Evolutionary conservation across 2,888 invertebrate genomes (phyloP).

Genomic region (Eugnorisma glareosa): DNA sequence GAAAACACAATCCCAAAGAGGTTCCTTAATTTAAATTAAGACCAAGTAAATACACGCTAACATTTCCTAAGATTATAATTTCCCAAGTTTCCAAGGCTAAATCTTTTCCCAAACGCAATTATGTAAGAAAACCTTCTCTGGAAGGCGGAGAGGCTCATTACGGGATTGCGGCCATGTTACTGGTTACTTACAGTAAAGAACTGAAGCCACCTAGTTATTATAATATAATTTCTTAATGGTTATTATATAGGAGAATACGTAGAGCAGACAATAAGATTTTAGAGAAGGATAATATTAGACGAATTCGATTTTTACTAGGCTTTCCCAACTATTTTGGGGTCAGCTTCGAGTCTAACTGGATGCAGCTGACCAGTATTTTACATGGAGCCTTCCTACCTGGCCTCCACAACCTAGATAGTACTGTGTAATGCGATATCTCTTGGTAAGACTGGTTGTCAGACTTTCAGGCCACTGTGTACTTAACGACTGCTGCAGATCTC

Average conservation of each 20-base stretch:
- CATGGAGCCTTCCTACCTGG: too few species aligned
- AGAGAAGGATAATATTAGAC: neutral
- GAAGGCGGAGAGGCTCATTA: constrained; percentile 62
- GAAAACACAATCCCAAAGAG: constrained; percentile 2
- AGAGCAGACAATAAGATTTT: neutral
- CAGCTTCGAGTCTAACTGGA: neutral
- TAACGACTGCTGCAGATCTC: too few species aligned
- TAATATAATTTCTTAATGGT: constrained; percentile 9
- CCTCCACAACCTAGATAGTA: too few species aligned
- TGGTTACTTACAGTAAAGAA: constrained; percentile 32
- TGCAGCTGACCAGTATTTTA: neutral
- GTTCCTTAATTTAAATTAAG: constrained; percentile 7
- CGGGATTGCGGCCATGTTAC: constrained; percentile 56
- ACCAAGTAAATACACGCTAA: constrained; percentile 33
- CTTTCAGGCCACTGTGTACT: too few species aligned
- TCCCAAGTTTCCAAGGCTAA: constrained; percentile 39
- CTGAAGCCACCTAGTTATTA: constrained; percentile 28
- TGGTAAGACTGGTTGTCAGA: too few species aligned
- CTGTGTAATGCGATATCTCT: too few species aligned
- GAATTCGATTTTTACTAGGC: neutral
- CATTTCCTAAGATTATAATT: constrained; percentile 44
- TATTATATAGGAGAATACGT: constrained; percentile 17
- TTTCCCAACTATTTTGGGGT: neutral
- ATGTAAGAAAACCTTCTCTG: constrained; percentile 60
- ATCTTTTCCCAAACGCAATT: constrained; percentile 63